Percentiles rank a stretch among this genome's conserved stretches.
Conservation (phyloP, 2,797 vertebrate genomes). For the Sorex maritimensis region DNA sequence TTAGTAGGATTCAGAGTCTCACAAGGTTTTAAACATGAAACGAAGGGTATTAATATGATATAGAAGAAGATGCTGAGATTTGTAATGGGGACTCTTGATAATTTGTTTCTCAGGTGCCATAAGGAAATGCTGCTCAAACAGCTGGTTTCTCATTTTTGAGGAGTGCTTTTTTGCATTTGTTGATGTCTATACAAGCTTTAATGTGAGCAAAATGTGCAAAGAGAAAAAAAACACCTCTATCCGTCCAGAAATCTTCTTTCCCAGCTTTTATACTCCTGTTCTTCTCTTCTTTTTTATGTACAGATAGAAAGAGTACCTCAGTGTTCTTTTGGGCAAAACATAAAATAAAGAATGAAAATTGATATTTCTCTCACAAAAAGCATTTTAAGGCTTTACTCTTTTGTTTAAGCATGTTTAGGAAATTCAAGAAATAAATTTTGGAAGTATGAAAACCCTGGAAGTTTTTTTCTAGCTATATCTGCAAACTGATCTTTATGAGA, state of each 20-base stretch:
- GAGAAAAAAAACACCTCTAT: neutral
- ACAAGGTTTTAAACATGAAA: neutral
- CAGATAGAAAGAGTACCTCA: neutral
- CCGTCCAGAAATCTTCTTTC: neutral
- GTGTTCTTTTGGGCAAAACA: neutral
- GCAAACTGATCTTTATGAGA: neutral
- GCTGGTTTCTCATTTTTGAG: neutral
- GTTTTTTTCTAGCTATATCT: neutral
- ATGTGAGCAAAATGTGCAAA: neutral
- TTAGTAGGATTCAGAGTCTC: neutral
- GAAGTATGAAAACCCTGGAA: neutral
- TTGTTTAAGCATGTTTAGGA: neutral
- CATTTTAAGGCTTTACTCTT: neutral
- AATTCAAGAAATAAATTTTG: neutral
- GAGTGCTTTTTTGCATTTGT: neutral
- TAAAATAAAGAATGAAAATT: neutral
- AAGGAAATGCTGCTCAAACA: neutral
- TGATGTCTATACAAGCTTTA: neutral
- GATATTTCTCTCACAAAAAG: neutral
- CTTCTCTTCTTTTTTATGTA: neutral
- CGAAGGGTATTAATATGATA: neutral
- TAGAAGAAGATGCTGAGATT: neutral
- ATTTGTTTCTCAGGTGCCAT: rapidly evolving
- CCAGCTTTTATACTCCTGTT: neutral
- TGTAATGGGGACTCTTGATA: neutral